phyloP scores from a whole-genome alignment of 2,113 vertebrate species.

The Fukomys damarensis region DNA sequence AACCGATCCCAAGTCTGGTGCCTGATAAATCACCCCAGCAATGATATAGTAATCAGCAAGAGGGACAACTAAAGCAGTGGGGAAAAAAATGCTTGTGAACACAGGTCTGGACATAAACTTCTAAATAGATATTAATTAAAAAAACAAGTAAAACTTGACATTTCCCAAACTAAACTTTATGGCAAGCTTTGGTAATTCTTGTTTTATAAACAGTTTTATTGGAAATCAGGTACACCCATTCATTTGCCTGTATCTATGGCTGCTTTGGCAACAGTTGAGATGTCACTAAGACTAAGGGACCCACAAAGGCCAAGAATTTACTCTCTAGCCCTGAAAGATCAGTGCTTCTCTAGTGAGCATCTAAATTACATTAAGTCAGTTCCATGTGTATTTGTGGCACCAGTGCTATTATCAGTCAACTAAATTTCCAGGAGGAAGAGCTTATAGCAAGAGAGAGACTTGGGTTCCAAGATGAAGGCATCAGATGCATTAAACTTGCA shows the following conservation, averaged over 20 bases:
- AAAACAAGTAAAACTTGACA: not conserved
- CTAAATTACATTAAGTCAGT: not conserved
- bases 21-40: conserved; percentile 99
- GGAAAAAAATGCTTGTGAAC: not conserved
- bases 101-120: not conserved
- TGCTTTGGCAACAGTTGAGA: not conserved
- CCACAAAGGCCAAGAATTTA: conserved; percentile 17
- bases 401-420: not conserved
- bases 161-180: not conserved
- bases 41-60: conserved; percentile 99
- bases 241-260: not conserved
- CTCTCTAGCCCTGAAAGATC: not conserved
- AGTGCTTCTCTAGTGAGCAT: not conserved
- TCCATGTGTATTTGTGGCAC: not conserved
- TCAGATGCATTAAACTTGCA: not conserved
- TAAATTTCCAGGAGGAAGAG: not conserved
- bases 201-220: conserved; percentile 2
- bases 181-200: not conserved
- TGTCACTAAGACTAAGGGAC: not conserved
- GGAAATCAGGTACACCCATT: not conserved
- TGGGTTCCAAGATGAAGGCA: not conserved
- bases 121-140: conserved; percentile 7
- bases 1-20: conserved; percentile 97
- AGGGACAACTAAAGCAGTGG: conserved; percentile 89
- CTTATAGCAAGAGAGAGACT: not conserved